Evolutionary conservation across 2,113 vertebrate genomes (phyloP), one percentile per base, ranked within the genome.

Genomic region (Semnopithecus entellus): DNA sequence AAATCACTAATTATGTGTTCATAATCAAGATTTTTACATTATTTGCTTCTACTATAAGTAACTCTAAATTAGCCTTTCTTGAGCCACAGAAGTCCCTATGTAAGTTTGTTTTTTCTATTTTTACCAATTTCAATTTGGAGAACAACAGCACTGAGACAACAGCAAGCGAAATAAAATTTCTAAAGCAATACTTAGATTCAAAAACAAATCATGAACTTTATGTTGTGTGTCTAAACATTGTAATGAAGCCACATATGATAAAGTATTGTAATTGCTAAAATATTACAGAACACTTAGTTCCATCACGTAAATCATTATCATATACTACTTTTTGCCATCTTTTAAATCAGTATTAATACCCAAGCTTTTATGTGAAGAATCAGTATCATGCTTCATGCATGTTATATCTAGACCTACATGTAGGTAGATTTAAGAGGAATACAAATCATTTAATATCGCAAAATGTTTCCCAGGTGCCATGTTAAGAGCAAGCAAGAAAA

Each of bases 61-160:
- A 90, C 86, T 87, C 14, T 45, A 87, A 87, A 40, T 75, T 91
- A 27, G 43, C 6, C 22, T 94, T 81, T 75, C 57, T 35, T 35
- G 32, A 43, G 45, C 32, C 30, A 82, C 16, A 61, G 4, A 91
- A 43, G 8, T 83, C 55, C 38, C 43, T 55, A 66, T 35, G 2
- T 50, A 57, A 12, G 64, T 57, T 76, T 64, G 13, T 55, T 90
- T 83, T 32, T 38, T 52, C 40, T 18, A 75, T 68, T 66, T 79
- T 73, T n/a, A 84, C 22, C n/a, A 1, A 78, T 88, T 94, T 94
- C 88, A 83, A 22, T 76, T 94, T 86, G 81, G 10, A 86, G 64
- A 94, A 78, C 61, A 64, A 94, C 55, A 82, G 22, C 12, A 48
- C 4, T 20, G 30, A 92, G 32, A 91, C 76, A 59, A 57, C 11